Evolutionary conservation across 2,797 vertebrate species (phyloP), one percentile per base, ranked within the genome.

Genomic region (Sandelia bainsii): DNA sequence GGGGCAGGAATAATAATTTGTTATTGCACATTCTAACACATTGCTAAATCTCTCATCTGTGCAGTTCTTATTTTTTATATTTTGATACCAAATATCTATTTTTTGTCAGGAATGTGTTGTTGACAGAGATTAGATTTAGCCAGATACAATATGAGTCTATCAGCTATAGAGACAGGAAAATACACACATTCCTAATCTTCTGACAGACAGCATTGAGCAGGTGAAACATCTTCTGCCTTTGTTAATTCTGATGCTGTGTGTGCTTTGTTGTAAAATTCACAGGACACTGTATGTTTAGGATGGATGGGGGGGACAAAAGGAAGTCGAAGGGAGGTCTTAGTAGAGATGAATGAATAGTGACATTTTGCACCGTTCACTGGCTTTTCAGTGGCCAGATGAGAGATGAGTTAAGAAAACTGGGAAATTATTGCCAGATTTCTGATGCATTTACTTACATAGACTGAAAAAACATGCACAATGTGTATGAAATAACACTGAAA

Each of bases 51-150:
- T 54, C 23, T 46, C 39, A 32, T 62, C 14, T 59, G 27, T 58
- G 50, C 39, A 19, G 29, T 11, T 49, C 5, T 67, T 34, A n/a
- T 12, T 12, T 37, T 56, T 49, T 34, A 59, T 59, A 29, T 32
- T 62, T 17, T 72, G 27, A 74, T 34, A 62, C n/a, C 16, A 32
- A 32, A 72, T n/a, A 45, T 27, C 40, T 50, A 52, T n/a, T 13
- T 39, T 54, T 14, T 50, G 50, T 72, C 66, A 58, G 32, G 63
- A 34, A 52, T 5, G 13, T 56, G 50, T 57, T 70, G 65, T 62
- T 60, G 51, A 62, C 7, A 0, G 37, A 73, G 71, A 81, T 67
- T 44, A 70, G 40, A 76, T 76, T 54, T 22, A 19, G 44, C 44
- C 3, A 4, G 44, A 54, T 48, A 48, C 49, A 25, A 54, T 70